A percentile compares a stretch with the other conserved stretches of the same genome.
Evolutionary conservation across 2,888 invertebrate species (phyloP).

Genomic region (Tinea pellionella): DNA sequence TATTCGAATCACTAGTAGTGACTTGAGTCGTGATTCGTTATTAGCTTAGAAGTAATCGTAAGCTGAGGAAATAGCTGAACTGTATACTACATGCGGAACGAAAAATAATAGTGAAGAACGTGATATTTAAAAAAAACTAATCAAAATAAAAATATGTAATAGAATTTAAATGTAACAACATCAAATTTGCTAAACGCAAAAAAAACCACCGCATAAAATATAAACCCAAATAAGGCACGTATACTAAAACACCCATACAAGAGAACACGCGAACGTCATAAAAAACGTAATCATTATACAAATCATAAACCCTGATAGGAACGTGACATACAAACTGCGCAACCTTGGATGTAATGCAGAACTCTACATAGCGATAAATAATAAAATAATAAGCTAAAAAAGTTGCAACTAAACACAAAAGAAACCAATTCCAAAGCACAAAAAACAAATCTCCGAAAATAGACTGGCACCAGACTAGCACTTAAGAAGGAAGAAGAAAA

Average conservation of each 20-base stretch:
- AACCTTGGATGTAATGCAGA: background rate
- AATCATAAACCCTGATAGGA: conserved; percentile 4
- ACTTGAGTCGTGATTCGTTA: too few species aligned
- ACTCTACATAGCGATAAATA: background rate
- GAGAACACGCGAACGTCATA: background rate
- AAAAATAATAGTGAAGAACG: too few species aligned
- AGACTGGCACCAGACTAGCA: background rate
- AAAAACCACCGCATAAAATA: background rate
- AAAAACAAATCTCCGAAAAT: background rate
- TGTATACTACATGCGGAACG: too few species aligned
- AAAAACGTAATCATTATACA: conserved; percentile 5
- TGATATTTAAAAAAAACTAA: too few species aligned
- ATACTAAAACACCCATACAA: background rate
- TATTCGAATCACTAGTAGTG: too few species aligned
- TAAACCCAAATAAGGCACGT: conserved; percentile 7
- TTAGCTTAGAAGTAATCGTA: too few species aligned
- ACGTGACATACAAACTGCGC: conserved; percentile 3
- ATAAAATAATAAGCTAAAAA: background rate
- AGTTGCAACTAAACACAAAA: background rate
- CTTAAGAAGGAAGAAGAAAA: conserved; percentile 24
- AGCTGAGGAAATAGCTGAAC: too few species aligned
- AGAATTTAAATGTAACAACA: background rate
- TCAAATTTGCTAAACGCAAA: too few species aligned
- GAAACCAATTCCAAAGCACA: background rate
- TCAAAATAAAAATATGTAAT: too few species aligned